Base-by-base conservation (phyloP, 2,888 invertebrate species). In the Zeuzera pyrina region DNA sequence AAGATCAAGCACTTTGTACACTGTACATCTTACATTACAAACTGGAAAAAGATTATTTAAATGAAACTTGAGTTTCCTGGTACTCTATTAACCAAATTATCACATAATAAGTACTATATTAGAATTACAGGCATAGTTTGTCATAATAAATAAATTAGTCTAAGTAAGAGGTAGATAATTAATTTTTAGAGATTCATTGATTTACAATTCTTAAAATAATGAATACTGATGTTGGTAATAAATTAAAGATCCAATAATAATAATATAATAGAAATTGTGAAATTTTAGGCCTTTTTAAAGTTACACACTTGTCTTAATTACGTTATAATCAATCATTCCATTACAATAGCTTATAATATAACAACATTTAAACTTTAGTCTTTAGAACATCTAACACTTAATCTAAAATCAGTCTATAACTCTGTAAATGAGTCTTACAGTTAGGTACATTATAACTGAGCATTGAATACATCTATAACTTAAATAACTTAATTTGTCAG, bases 1-100 rank as follows among this genome's bases (percentile, higher is more conserved):
- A 79, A 79, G 79, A 81, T 71, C 69, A 62, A 74, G 77, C 77
- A 69, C 69, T 77, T 77, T 72, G 57, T 79, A 79, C 78, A 81
- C 57, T 67, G 58, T 65, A 63, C 65, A 65, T 47, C 56, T 28
- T 24, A 24, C 1, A 19, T 19, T 19, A 5, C 19, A 8, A 5
- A 19, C 8, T 19, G 8, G 19, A 19, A 19, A 7, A 2, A 5
- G 5, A 8, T n/a, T 49, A 45, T 48, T 50, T 50, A 45, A 44
- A 37, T 44, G 38, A 42, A 39, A 41, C 42, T 31, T 42, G 43
- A 47, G 44, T 49, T 54, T 31, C 25, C 25, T 24, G 27, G 8
- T 28, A 28, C 11, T 34, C 36, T 31, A 34, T 39, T 62, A 12
- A 25, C 57, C 47, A 64, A 59, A 57, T 70, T 79, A 79, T 79